Evolutionary conservation across 2,113 vertebrate species (phyloP), one percentile per base, ranked within the genome.

Genomic region (Anser cygnoides): DNA sequence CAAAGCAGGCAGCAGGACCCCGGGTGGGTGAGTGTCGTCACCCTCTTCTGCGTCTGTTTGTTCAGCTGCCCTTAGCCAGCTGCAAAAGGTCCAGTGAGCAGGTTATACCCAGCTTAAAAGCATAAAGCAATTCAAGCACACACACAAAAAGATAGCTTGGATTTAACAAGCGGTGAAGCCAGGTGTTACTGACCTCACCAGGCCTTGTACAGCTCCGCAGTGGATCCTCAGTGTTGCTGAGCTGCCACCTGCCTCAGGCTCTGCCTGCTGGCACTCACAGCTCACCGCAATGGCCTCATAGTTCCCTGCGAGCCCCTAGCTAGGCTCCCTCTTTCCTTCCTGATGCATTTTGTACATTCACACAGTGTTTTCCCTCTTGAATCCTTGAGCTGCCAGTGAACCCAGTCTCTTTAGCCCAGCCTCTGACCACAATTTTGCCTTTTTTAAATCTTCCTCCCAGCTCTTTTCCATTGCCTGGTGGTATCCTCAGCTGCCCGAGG

Each of bases 141-240:
- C 19, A n/a, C 22, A n/a, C 10, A 39, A 79, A 44, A 46, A 22
- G 46, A 7, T 61, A 44, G 31, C 41, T 1, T 9, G 41, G 33
- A 17, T 58, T 54, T 54, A 35, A 17, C 6, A 35, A 25, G 50
- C 44, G 72, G 52, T 44, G 14, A 43, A 52, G 57, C 23, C 22
- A 43, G 39, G n/a, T 0, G 0, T 29, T 35, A 37, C 17, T 33
- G 63, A 29, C 63, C 87, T 65, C 39, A 46, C 23, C 15, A 4
- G 55, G n/a, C 25, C 6, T 44, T 9, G 23, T 35, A n/a, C 0
- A 9, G 37, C 58, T 87, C 22, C 28, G 12, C 29, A 77, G n/a
- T 0, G 0, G 18, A 37, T 84, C 41, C 13, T 44, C 11, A 7
- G 49, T 31, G 35, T 68, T 63, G 28, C 49, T 0, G 8, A 67